Conservation (phyloP, 2,888 invertebrate genomes). For the Atherix ibis region DNA sequence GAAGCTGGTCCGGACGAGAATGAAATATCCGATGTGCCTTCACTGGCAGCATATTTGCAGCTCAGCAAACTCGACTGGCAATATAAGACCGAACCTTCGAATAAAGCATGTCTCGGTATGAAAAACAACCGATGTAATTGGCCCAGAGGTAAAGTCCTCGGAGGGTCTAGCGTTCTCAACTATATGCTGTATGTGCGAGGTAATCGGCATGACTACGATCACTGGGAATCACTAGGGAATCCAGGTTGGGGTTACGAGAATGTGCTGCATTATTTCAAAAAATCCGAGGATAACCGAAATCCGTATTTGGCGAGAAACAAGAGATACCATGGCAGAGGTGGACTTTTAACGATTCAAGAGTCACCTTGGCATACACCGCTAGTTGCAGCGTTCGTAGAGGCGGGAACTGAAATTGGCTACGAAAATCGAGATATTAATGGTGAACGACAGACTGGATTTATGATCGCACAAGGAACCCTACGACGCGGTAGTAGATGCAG, state of each 20-base stretch:
- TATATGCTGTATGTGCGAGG: conserved; percentile 86
- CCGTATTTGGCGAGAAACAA: conserved; percentile 55
- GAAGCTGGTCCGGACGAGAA: conserved; percentile 82
- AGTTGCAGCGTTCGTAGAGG: conserved; percentile 67
- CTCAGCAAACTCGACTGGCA: conserved; percentile 76
- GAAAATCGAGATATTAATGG: conserved; percentile 72
- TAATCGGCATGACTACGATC: conserved; percentile 68
- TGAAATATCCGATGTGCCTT: conserved; percentile 76
- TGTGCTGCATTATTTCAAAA: conserved; percentile 75
- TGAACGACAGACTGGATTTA: conserved; percentile 60
- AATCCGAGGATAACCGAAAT: conserved; percentile 77
- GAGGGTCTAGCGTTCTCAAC: conserved; percentile 74
- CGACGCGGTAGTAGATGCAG: conserved; percentile 66
- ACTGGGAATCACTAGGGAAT: conserved; percentile 76
- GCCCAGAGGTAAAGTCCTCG: conserved; percentile 80
- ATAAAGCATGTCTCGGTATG: conserved; percentile 67
- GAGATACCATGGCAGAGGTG: conserved; percentile 59
- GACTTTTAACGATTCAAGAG: conserved; percentile 64
- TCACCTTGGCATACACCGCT: conserved; percentile 71
- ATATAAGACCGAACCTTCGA: conserved; percentile 74
- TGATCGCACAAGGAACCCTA: conserved; percentile 70
- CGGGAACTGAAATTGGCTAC: conserved; percentile 69
- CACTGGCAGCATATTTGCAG: conserved; percentile 72
- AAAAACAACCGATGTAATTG: conserved; percentile 69
- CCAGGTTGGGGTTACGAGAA: conserved; percentile 77